Evolutionary conservation across 2,888 invertebrate species (phyloP), one percentile per base, ranked within the genome.

Genomic region (Sarcophaga caerulescens): DNA sequence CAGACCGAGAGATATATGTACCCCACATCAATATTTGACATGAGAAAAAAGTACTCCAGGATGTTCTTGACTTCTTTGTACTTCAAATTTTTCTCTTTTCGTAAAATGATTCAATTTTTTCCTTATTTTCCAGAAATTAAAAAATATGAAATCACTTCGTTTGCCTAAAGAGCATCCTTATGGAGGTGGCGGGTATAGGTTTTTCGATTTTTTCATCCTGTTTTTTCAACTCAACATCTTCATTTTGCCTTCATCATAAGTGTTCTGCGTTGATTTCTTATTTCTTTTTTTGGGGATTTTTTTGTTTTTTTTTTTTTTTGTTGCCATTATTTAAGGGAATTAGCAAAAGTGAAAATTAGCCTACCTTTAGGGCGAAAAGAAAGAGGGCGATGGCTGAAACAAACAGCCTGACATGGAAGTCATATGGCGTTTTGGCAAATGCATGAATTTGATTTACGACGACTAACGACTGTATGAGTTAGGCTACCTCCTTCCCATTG

Each of bases 131-230:
- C 44, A 74, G 76, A 74, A 79, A 74, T 78, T 76, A 75, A 87
- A 80, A 47, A 81, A 73, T 70, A 74, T 84, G 57, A 84, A 90
- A 90, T 89, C 88, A 89, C 89, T 89, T 89, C 81, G 87, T 89
- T 89, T 89, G 91, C 90, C 90, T 89, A 10, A 89, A 89, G 86
- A 90, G 90, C 89, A 87, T 86, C 88, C 88, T 89, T 25, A 17
- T 90, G 90, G 89, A 85, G 87, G 76, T 76, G 83, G 77, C 68
- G 63, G 44, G 68, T 69, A 68, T 79, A n/a, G 4, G 17, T 52
- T 21, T 82, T 66, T 62, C 45, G 25, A 35, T 47, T 45, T 62
- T 63, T 23, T 44, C 45, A 25, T 14, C 5, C 1, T 52, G 0
- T 52, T 71, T 44, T 69, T 35, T 70, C 65, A 66, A 69, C 76